These are phyloP conservation scores for Eurytoma californica DNA, from an alignment of 2,888 invertebrate species.

Conservation along the genomic window DNA sequence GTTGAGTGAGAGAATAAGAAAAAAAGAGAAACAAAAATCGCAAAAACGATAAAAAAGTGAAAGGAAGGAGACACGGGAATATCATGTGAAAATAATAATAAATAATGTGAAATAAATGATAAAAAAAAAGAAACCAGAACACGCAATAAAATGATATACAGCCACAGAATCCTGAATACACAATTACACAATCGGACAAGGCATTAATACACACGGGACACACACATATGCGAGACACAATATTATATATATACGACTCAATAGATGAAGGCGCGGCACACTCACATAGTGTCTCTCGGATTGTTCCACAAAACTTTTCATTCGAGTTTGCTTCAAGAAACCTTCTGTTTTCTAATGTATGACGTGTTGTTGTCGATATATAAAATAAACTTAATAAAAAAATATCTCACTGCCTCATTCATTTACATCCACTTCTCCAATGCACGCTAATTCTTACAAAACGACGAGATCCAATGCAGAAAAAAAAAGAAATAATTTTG, in stretches of 20 bases:
- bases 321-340: conserved; percentile 76
- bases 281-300: conserved; percentile 76
- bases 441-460: not conserved
- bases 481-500: conserved; percentile 1
- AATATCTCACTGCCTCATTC: conserved; percentile 63
- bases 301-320: conserved; percentile 76
- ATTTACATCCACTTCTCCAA: not conserved
- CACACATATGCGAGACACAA: conserved; percentile 68
- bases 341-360: conserved; percentile 76
- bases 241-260: conserved; percentile 75
- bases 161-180: conserved; percentile 57
- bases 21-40: conserved; percentile 57
- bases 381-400: conserved; percentile 76
- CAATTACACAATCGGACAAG: conserved; percentile 57
- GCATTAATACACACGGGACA: conserved; percentile 64
- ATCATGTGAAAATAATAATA: conserved; percentile 61
- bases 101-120: conserved; percentile 58
- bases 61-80: conserved; percentile 69
- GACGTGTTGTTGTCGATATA: conserved; percentile 76
- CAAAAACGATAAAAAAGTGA: conserved; percentile 56
- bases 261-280: conserved; percentile 76
- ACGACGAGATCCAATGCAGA: not conserved
- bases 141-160: conserved; percentile 57
- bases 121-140: conserved; percentile 55
- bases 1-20: conserved; percentile 44